Evolutionary conservation across 2,888 invertebrate species (phyloP).

Genomic region (Bellardia pandia): DNA sequence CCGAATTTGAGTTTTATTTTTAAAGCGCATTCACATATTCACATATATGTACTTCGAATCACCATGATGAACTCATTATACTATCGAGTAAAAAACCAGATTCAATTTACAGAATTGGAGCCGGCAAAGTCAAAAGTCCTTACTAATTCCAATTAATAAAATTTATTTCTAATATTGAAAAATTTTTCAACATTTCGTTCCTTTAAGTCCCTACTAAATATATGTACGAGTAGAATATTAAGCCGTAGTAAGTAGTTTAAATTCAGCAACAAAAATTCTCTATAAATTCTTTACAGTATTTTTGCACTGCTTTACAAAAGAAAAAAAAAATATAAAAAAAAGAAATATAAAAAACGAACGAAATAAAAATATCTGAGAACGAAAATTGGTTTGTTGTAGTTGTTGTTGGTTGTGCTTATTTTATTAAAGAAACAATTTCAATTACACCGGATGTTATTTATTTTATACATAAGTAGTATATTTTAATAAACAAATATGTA

Average conservation of each 20-base stretch:
- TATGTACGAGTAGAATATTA: not conserved
- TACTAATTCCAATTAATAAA: no score
- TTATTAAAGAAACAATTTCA: slow-evolving; percentile 19
- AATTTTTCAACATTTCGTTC: not conserved
- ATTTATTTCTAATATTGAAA: no score
- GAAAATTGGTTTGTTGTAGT: not conserved
- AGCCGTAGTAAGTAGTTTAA: not conserved
- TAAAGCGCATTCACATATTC: no score
- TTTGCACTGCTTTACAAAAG: slow-evolving; percentile 1
- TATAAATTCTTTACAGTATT: not conserved
- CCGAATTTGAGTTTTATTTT: no score
- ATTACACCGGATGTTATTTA: slow-evolving; percentile 57
- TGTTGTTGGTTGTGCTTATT: no score
- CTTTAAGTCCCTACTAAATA: not conserved
- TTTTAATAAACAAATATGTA: slow-evolving; percentile 21
- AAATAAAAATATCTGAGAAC: not conserved
- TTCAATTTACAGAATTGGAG: no score
- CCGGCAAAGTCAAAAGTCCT: no score
- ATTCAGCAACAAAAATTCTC: not conserved
- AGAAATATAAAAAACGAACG: not conserved
- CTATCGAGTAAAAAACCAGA: no score
- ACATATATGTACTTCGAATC: no score
- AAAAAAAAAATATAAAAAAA: not conserved
- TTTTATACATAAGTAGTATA: not conserved
- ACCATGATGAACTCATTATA: no score